Base-by-base conservation (phyloP, 2,113 vertebrate genomes). In the Syngnathoides biaculeatus region DNA sequence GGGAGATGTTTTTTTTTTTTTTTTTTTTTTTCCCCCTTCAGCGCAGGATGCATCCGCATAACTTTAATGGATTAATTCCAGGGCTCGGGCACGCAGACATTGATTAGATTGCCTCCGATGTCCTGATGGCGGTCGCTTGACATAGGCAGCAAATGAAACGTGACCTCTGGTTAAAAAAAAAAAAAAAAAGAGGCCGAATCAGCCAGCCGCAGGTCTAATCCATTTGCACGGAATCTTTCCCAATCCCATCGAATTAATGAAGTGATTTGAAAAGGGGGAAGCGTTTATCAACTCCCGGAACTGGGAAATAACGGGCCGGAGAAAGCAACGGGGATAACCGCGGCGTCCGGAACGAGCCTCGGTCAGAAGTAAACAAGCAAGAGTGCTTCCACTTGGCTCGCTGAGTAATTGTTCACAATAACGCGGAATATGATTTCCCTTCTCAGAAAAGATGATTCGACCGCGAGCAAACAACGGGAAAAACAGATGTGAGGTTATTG, bases 171-270 rank as follows among this genome's bases (percentile, higher is more conserved):
- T 93, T 40, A 40, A 40, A 40, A 40, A 40, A 40, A 40, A 40
- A 40, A 40, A 9, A 40, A 50, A 93, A 94, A 93, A 43, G 91
- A 91, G 90, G 85, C 89, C 84, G 90, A 92, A 94, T 92, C 90
- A 84, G 73, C 88, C 90, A 92, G 90, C 90, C 88, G n/a, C 86
- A 87, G 79, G 89, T 80, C 89, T 91, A 91, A 94, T 93, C 93
- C 68, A 68, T 93, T 89, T 94, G 91, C 93, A 91, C 87, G 91
- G 88, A 92, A 93, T 92, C 92, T 94, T 93, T 92, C 89, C 84
- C 94, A 92, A 92, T 94, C 90, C 91, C 90, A 92, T 94, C 94
- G 94, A 92, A 95, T 95, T 95, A 95, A 95, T 94, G 92, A 93
- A 94, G 92, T 93, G 91, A 95, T 94, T 95, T 93, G 88, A 93